Evolutionary conservation across 2,113 vertebrate species (phyloP), one percentile per base, ranked within the genome.

Genomic region (Thomomys bottae): DNA sequence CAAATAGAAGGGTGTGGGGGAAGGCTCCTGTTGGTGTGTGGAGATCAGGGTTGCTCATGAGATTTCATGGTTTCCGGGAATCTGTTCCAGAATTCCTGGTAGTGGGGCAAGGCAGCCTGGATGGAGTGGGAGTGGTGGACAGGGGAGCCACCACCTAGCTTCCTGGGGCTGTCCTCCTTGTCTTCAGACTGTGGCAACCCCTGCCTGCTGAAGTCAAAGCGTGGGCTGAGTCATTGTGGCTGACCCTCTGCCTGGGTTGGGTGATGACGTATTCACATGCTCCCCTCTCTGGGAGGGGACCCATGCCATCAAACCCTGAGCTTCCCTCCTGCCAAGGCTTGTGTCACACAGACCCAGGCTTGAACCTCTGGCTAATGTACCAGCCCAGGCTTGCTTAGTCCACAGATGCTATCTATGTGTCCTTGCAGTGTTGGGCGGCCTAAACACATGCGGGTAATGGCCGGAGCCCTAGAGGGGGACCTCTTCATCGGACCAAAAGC

Each of bases 401-500:
- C 30, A 26, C 57, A 64, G 71, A 88, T 61, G 21, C 24, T 23
- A 1, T 92, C 24, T 23, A 1, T 92, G 40, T 93, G 61, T 95
- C 70, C 42, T 95, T 45, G 1, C 95, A 99, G 99, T 96, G 98
- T 99, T 8, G 99, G 99, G 12, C 98, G 98, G 91, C 99, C 99
- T 7, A 99, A 99, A 79, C 99, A 99, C 92, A 98, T 99, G 81
- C 98, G 99, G 6, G 98, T 99, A 92, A 99, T 99, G 99, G 99
- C 99, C 0, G 99, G 99, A 88, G 99, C 98, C 14, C 96, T 99
- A 80, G 99, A 99, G 92, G 99, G 99, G 26, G 99, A 99, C 90
- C 97, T 99, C 30, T 99, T 99, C 96, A 99, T 99, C 1, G 99
- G 99, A 88, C 98, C 99, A 3, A 99, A 99, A 92, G 99, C 99